These are phyloP conservation scores for Centropus unirufus DNA, from an alignment of 2,113 vertebrate species.

Conservation along the genomic window DNA sequence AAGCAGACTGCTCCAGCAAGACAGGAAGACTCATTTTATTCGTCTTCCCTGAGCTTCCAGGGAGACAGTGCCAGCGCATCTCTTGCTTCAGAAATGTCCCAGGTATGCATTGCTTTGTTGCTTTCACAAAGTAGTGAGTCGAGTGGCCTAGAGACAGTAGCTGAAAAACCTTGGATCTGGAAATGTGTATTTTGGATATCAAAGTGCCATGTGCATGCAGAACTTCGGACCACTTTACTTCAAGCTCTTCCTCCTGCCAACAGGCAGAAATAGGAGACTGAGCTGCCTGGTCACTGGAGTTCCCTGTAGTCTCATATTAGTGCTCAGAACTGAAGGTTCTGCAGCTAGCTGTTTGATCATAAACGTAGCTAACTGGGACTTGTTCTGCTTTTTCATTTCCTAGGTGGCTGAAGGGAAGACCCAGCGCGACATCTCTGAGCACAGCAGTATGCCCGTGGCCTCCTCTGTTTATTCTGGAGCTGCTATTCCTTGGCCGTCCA, in stretches of 20 bases:
- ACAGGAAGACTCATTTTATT: constrained; percentile 40
- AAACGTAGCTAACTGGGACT: not conserved
- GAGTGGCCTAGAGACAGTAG: not conserved
- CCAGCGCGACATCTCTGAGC: not conserved
- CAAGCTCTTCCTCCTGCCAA: not conserved
- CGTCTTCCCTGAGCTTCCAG: constrained; percentile 51
- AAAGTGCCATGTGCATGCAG: not conserved
- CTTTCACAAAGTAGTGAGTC: not conserved
- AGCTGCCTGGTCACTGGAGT: not conserved
- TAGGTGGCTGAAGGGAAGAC: constrained; percentile 58
- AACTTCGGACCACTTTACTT: not conserved
- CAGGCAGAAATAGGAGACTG: not conserved
- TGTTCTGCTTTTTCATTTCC: constrained; percentile 34
- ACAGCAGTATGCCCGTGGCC: constrained; percentile 12
- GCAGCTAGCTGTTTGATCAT: not conserved
- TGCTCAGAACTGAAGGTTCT: not conserved
- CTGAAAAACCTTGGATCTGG: not conserved
- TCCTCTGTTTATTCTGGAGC: constrained; percentile 61
- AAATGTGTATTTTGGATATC: not conserved
- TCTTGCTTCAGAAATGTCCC: constrained; percentile 37
- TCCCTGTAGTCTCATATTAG: not conserved
- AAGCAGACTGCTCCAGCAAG: constrained; percentile 33
- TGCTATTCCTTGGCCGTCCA: constrained; percentile 6
- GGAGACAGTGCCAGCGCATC: constrained; percentile 61
- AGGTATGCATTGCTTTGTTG: constrained; percentile 52